Evolutionary conservation across 2,113 vertebrate genomes (phyloP).

Genomic region (Pampusana beccarii): DNA sequence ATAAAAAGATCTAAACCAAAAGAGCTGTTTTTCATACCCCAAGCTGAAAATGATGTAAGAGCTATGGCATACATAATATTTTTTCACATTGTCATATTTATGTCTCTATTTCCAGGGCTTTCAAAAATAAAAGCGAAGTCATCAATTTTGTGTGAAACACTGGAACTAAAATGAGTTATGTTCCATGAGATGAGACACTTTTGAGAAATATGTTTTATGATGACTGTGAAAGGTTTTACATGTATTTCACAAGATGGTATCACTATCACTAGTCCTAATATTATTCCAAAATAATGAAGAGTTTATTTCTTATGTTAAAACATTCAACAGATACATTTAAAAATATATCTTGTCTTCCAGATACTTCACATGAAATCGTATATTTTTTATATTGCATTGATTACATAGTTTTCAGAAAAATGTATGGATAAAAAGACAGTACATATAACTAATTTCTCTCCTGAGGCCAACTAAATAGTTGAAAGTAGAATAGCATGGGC

Average conservation of each 20-base stretch:
- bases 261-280: neutral
- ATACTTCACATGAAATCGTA: neutral
- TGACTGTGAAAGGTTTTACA: neutral
- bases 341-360: neutral
- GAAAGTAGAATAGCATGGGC: neutral
- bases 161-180: neutral
- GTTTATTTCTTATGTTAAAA: neutral
- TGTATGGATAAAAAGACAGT: neutral
- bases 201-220: neutral
- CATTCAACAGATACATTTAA: neutral
- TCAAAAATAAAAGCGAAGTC: neutral
- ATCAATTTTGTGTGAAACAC: neutral
- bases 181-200: neutral
- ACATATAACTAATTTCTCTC: conserved; percentile 22
- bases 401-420: conserved; percentile 16
- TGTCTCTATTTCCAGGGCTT: neutral
- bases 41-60: neutral
- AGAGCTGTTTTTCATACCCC: neutral
- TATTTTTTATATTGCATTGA: neutral
- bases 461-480: conserved; percentile 24
- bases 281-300: neutral
- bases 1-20: neutral
- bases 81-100: neutral
- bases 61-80: neutral
- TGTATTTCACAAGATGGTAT: neutral